Base-by-base conservation (phyloP, 1,140 invertebrate genomes). In the Anoplolepis gracilipes region DNA sequence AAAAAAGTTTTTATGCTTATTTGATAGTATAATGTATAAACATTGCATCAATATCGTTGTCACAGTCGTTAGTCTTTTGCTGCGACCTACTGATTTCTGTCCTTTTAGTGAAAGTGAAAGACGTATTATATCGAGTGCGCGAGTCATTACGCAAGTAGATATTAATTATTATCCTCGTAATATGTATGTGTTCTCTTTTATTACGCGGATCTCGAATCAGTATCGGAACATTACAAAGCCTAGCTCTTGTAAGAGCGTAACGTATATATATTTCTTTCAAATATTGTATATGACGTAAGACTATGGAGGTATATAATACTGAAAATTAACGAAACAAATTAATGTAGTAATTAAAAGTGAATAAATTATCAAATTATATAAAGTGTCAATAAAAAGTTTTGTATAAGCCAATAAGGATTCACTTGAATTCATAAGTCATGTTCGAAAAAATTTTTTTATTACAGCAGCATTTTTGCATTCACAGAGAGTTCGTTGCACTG, bases 151-250 rank as follows among this genome's bases (percentile, higher is more conserved):
- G 67, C 78, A 82, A 82, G 78, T 73, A 59, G 36, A 59, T 82
- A 82, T 82, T 82, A 82, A 82, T 82, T 82, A 73, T 73, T 73
- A 73, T 72, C 53, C 67, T 5, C 36, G 55, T 59, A 72, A 82
- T 61, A 4, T 49, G 46, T 49, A 49, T 6, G 13, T 49, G 67
- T 46, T 55, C 36, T 25, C 28, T 82, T 82, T 82, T 72, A 73
- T 61, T 55, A 16, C 28, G 67, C 67, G 28, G 53, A 72, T 46
- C 59, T 46, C 67, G 33, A 70, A 33, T 81, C 22, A 25, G 36
- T 46, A 73, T 73, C n/a, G n/a, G 5, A 75, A 36, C n/a, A 36
- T 19, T 6, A n/a, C 42, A 8, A 0, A 33, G 13, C 33, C 65
- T n/a, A 10, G 11, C 49, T 81, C 33, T 22, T 22, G 57, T 33